These are phyloP conservation scores for Watsonalla binaria DNA, from an alignment of 2,888 invertebrate genomes.

Conservation along the genomic window DNA sequence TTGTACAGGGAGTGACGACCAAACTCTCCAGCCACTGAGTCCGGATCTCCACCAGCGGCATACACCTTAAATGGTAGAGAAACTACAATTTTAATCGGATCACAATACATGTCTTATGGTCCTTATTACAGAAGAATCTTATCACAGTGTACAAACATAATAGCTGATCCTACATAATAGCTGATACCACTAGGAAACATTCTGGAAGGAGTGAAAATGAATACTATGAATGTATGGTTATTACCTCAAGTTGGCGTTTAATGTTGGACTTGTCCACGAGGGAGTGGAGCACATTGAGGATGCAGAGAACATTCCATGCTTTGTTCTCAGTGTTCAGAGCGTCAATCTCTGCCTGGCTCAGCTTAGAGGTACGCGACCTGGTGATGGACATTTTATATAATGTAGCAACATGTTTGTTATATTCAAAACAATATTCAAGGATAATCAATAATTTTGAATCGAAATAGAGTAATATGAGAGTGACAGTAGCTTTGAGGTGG, in stretches of 20 bases:
- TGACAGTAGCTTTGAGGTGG: too few relatives aligned
- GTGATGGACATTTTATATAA: too few relatives aligned
- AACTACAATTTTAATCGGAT: not conserved
- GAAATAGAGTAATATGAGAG: too few relatives aligned
- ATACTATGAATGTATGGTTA: not conserved
- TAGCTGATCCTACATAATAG: too few relatives aligned
- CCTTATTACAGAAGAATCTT: too few relatives aligned
- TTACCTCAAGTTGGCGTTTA: constrained; percentile 95
- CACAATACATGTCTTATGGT: too few relatives aligned
- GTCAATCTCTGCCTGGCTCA: constrained; percentile 88
- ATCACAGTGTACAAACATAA: too few relatives aligned
- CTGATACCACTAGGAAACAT: too few relatives aligned
- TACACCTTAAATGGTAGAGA: constrained; percentile 70
- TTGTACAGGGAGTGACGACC: constrained; percentile 98
- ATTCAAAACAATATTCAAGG: too few relatives aligned
- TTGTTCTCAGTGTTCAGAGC: constrained; percentile 89
- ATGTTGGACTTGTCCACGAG: constrained; percentile 99
- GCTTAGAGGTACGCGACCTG: constrained; percentile 83
- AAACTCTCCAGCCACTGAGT: constrained; percentile 97
- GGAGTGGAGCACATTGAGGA: constrained; percentile 98
- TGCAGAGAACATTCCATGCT: constrained; percentile 98
- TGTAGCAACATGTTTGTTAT: too few relatives aligned
- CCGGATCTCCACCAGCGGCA: constrained; percentile 91
- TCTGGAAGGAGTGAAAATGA: too few relatives aligned
- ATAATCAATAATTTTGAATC: too few relatives aligned